These are phyloP conservation scores for Leucoraja erinaceus DNA, from an alignment of 2,113 vertebrate species.

Conservation along the genomic window DNA sequence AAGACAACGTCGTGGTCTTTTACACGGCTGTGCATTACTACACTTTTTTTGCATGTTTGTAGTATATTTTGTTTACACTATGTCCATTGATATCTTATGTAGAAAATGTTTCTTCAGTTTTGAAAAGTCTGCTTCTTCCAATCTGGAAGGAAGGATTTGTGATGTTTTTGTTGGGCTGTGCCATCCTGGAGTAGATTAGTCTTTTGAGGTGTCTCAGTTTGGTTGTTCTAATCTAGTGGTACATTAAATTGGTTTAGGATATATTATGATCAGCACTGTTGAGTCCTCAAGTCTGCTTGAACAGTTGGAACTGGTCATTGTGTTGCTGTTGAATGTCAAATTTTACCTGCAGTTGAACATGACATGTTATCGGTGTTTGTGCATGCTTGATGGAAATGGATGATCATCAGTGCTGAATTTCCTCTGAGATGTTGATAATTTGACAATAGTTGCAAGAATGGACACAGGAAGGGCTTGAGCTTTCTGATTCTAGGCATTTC, in stretches of 20 bases:
- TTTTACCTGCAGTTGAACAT: neutral
- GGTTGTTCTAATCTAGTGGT: neutral
- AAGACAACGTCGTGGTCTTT: neutral
- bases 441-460: neutral
- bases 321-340: neutral
- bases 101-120: neutral
- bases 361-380: neutral
- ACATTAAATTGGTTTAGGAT: constrained; percentile 12
- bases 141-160: neutral
- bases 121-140: neutral
- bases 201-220: neutral
- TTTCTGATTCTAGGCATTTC: neutral
- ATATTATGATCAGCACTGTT: neutral
- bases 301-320: neutral
- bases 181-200: neutral
- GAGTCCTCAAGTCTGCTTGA: neutral
- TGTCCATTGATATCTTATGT: neutral
- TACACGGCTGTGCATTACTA: neutral
- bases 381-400: neutral
- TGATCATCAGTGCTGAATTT: neutral
- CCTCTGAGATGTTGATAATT: neutral
- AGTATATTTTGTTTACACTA: neutral
- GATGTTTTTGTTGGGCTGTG: neutral
- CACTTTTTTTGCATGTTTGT: neutral
- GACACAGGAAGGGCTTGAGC: neutral